Percentiles rank a stretch among this genome's conserved stretches.
Evolutionary conservation across 2,888 invertebrate genomes (phyloP).

Genomic region (Coecobrya sp.): DNA sequence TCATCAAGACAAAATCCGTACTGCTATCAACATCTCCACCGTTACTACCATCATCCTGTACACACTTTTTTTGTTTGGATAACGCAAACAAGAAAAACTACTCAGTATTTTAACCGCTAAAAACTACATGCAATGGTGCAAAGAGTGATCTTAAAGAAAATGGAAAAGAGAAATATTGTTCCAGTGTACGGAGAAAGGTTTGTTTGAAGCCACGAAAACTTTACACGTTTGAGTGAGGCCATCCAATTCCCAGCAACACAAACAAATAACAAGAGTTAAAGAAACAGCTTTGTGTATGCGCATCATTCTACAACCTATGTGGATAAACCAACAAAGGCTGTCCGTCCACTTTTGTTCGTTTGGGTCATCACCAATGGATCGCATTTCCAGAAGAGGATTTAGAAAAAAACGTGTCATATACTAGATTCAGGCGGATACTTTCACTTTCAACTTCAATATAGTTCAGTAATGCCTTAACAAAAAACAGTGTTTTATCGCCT

Average conservation of each 20-base stretch:
- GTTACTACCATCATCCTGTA: not conserved
- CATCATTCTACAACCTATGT: not conserved
- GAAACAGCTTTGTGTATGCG: too few relatives aligned
- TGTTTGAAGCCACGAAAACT: not conserved
- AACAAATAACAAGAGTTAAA: not conserved
- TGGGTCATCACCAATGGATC: conserved; percentile 12
- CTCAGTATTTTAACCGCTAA: not conserved
- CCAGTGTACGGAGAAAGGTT: not conserved
- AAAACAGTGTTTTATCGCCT: not conserved
- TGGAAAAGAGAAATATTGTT: not conserved
- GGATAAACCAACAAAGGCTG: not conserved
- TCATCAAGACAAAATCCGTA: not conserved
- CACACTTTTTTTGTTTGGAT: not conserved
- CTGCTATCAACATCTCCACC: not conserved
- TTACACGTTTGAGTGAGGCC: not conserved
- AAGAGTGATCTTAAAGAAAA: not conserved
- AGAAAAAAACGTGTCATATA: not conserved
- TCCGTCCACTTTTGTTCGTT: not conserved
- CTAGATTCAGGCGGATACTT: not conserved
- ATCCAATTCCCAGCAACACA: not conserved
- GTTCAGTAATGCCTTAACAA: not conserved
- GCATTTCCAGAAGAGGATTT: not conserved
- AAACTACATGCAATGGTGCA: not conserved
- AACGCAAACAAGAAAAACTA: not conserved
- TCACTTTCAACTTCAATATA: conserved; percentile 2